phyloP scores from a whole-genome alignment of 2,888 invertebrate genomes.

The Papilio elwesi region DNA sequence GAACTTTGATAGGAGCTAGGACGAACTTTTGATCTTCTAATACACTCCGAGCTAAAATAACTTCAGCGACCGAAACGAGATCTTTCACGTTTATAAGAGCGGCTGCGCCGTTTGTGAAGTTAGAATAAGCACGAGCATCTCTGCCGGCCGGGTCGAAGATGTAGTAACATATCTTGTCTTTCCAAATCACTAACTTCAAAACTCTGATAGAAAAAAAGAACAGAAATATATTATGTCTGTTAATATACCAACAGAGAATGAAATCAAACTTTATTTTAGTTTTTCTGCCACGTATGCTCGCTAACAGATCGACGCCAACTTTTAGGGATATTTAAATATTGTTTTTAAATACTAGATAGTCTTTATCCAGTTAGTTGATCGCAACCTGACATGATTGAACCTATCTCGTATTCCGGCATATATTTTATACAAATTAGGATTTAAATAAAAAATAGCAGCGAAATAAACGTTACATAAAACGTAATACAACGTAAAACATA shows the following conservation, averaged over 20 bases:
- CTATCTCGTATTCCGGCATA: too few relatives aligned
- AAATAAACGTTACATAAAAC: too few relatives aligned
- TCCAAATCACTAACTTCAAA: slow-evolving; percentile 83
- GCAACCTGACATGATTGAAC: too few relatives aligned
- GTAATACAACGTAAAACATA: too few relatives aligned
- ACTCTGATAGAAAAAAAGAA: slow-evolving; percentile 55
- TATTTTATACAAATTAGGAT: too few relatives aligned
- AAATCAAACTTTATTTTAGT: too few relatives aligned
- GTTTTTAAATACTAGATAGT: too few relatives aligned
- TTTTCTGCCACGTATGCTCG: too few relatives aligned
- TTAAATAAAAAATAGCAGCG: too few relatives aligned
- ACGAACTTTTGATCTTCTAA: slow-evolving; percentile 80
- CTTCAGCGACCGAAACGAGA: slow-evolving; percentile 75
- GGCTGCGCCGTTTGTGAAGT: slow-evolving; percentile 79
- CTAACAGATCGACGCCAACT: too few relatives aligned
- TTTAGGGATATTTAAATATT: too few relatives aligned
- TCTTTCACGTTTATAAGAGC: slow-evolving; percentile 84
- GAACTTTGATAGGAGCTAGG: slow-evolving; percentile 75
- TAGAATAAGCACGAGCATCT: slow-evolving; percentile 78
- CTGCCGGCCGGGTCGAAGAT: slow-evolving; percentile 87
- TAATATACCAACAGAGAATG: neutral
- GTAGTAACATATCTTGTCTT: slow-evolving; percentile 83
- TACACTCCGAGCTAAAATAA: slow-evolving; percentile 77
- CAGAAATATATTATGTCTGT: slow-evolving; percentile 6
- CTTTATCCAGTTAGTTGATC: too few relatives aligned